Base-by-base conservation (phyloP, 2,888 invertebrate genomes). In the Amblyteles armatorius region DNA sequence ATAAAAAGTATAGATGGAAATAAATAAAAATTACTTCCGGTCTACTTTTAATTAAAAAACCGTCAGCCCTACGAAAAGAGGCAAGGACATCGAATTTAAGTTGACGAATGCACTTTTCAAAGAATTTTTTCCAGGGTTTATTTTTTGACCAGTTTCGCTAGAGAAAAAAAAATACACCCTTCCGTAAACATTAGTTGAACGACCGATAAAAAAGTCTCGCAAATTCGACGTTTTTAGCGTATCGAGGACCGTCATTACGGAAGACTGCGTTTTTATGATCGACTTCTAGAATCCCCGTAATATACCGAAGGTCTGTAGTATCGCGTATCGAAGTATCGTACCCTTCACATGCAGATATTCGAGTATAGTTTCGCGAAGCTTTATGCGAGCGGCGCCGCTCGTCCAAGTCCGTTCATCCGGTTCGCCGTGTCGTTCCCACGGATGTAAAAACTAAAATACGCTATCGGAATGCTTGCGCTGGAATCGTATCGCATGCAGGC, bases 371-470 rank as follows among this genome's bases (percentile, higher is more conserved):
- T 67, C 11, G 63, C 65, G 22, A 65, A 22, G 29, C 13, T 76
- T 52, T 65, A 50, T 22, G 65, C 52, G 76, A 50, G 48, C 44
- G 44, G 29, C 26, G 33, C 63, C 50, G 44, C 33, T 29, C 33
- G 63, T 65, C 74, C 57, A 11, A 60, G 74, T 74, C 19, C 63
- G 60, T 76, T 76, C 29, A 65, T 22, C 52, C 76, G 76, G 50
- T 65, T 36, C 52, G 36, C 52, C 22, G 16, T 48, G 44, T 50
- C 65, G 76, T 76, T 76, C 22, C 16, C 52, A 63, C 65, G 52
- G 65, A 22, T 52, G 67, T 77, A 55, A 63, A 83, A 79, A 69
- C 26, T 50, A 76, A 72, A 71, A 78, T 74, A 60, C 72, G 40
- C 44, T 63, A 76, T 65, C 44, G 44, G 36, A 67, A 57, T 79